Percentiles rank a stretch among this genome's conserved stretches.
These are phyloP conservation scores for Resseliella maxima DNA, from an alignment of 2,888 invertebrate species.

Conservation along the genomic window DNA sequence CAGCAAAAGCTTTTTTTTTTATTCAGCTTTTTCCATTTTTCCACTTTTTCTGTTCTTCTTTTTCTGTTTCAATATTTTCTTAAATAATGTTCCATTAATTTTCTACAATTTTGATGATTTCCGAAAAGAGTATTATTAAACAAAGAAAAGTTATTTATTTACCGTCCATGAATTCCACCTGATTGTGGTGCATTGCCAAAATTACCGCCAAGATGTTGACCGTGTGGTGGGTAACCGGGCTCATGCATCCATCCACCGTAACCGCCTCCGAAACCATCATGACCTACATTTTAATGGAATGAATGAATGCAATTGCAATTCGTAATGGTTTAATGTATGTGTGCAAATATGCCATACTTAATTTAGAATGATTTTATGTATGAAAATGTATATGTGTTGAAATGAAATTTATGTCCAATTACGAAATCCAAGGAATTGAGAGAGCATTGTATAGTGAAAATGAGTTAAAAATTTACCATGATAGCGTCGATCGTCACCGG, in stretches of 20 bases:
- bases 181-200: conserved; percentile 60
- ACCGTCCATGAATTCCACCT: conserved; percentile 60
- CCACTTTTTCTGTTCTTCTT: too few species aligned
- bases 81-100: too few species aligned
- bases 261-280: conserved; percentile 66
- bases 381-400: too few species aligned
- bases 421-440: too few species aligned
- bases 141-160: not conserved
- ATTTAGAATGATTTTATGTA: not conserved
- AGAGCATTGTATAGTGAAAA: not conserved
- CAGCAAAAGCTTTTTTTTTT: too few species aligned
- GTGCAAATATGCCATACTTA: not conserved
- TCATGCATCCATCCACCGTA: conserved; percentile 65
- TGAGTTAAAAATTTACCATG: conserved; percentile 67
- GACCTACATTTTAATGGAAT: conserved; percentile 62
- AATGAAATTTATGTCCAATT: too few species aligned
- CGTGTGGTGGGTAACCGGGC: conserved; percentile 64
- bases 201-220: conserved; percentile 63
- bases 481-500: conserved; percentile 69
- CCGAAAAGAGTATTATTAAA: not conserved
- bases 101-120: too few species aligned
- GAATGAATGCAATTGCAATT: not conserved
- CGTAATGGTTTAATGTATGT: not conserved
- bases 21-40: too few species aligned
- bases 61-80: too few species aligned